A percentile compares a stretch with the other conserved stretches of the same genome.
phyloP scores from a whole-genome alignment of 2,113 vertebrate species.

The Mobula birostris region DNA sequence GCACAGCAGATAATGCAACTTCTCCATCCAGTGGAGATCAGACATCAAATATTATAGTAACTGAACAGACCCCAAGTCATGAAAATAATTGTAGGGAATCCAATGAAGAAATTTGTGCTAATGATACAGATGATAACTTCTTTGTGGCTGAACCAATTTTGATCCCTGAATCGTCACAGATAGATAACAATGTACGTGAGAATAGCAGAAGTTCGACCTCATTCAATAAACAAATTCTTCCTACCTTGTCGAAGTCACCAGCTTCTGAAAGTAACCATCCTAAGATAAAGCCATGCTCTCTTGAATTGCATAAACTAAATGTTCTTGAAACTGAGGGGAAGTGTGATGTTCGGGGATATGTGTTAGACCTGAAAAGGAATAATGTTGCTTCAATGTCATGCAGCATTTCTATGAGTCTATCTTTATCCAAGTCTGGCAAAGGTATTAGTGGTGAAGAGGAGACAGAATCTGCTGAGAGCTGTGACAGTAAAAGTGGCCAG shows the following conservation, averaged over 20 bases:
- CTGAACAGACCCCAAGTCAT: not conserved
- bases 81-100: not conserved
- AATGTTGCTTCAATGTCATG: slow-evolving; percentile 31
- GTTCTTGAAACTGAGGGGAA: slow-evolving; percentile 33
- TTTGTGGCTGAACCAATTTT: not conserved
- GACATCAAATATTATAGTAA: slow-evolving; percentile 8
- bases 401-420: slow-evolving; percentile 35
- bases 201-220: not conserved
- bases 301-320: slow-evolving; percentile 34
- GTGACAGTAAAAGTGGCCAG: not conserved
- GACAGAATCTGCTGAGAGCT: not conserved
- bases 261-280: slow-evolving; percentile 7
- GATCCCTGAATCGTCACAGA: not conserved
- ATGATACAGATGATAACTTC: not conserved
- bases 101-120: not conserved
- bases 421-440: slow-evolving; percentile 16
- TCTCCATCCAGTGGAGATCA: not conserved
- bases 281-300: slow-evolving; percentile 28
- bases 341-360: slow-evolving; percentile 23
- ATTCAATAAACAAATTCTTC: not conserved
- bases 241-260: slow-evolving; percentile 1
- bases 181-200: not conserved
- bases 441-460: not conserved
- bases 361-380: slow-evolving; percentile 23
- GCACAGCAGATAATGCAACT: not conserved